These are phyloP conservation scores for Dynastes maya DNA, from an alignment of 2,888 invertebrate genomes.

Conservation along the genomic window DNA sequence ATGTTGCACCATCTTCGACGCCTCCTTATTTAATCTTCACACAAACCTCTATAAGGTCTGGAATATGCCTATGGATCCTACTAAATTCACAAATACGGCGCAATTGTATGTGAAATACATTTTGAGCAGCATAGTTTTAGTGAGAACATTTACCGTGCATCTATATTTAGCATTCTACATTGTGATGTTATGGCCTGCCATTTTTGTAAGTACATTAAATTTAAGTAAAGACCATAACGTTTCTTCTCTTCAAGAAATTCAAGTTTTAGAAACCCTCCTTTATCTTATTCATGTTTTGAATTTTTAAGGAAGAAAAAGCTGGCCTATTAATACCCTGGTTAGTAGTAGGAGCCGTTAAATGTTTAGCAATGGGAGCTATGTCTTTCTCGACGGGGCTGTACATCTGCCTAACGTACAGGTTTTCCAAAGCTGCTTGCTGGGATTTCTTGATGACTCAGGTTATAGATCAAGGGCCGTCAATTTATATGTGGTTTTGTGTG, in stretches of 20 bases:
- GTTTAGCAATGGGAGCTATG: slow-evolving; percentile 71
- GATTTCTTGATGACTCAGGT: slow-evolving; percentile 72
- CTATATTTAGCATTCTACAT: slow-evolving; percentile 74
- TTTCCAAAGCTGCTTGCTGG: slow-evolving; percentile 71
- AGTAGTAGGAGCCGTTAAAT: slow-evolving; percentile 71
- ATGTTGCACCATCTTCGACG: slow-evolving; percentile 72
- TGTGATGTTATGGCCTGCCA: slow-evolving; percentile 74
- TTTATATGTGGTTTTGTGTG: slow-evolving; percentile 73
- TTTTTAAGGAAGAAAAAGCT: slow-evolving; percentile 72
- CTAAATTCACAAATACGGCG: slow-evolving; percentile 68
- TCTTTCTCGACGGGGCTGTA: slow-evolving; percentile 71
- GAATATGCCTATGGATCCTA: slow-evolving; percentile 72
- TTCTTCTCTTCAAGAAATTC: no score
- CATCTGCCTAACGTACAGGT: slow-evolving; percentile 71
- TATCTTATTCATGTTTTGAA: no score
- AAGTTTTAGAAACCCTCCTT: no score
- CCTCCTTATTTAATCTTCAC: slow-evolving; percentile 73
- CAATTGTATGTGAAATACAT: slow-evolving; percentile 72
- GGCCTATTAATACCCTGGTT: slow-evolving; percentile 73
- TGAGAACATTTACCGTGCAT: slow-evolving; percentile 74
- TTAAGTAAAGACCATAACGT: neutral
- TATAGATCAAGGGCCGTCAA: slow-evolving; percentile 70
- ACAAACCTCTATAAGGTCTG: slow-evolving; percentile 75
- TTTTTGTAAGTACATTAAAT: slow-evolving; percentile 69
- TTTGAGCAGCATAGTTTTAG: slow-evolving; percentile 72